These are phyloP conservation scores for Biston betularia DNA, from an alignment of 2,888 invertebrate genomes.

Conservation along the genomic window DNA sequence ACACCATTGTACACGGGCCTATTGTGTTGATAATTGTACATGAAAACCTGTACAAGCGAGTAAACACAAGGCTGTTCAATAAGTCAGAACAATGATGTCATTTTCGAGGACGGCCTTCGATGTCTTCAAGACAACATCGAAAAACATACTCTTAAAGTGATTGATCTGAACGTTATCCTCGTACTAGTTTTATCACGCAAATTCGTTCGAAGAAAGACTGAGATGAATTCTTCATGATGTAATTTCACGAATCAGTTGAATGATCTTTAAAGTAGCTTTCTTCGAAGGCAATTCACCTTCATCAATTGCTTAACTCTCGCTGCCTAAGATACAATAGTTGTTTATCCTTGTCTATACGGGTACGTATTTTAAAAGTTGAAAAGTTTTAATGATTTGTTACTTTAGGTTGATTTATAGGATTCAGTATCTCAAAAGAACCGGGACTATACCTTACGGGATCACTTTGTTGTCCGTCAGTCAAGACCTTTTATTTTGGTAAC, in stretches of 20 bases:
- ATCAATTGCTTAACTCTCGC: background rate
- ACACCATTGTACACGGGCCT: background rate
- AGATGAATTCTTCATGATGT: background rate
- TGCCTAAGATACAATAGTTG: too few species aligned
- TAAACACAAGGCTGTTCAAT: background rate
- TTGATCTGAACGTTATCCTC: slow-evolving; percentile 14
- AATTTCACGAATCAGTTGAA: background rate
- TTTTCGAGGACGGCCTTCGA: slow-evolving; percentile 12
- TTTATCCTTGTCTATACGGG: too few species aligned
- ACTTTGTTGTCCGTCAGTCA: too few species aligned
- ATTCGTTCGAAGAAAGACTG: background rate
- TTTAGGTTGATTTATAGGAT: too few species aligned
- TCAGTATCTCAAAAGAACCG: too few species aligned
- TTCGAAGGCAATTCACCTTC: background rate
- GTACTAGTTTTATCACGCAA: slow-evolving; percentile 7
- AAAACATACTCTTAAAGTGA: slow-evolving; percentile 6
- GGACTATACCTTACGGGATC: too few species aligned
- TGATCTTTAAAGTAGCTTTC: slow-evolving; percentile 5
- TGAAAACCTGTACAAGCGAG: background rate
- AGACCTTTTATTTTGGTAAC: too few species aligned
- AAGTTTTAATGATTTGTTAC: background rate
- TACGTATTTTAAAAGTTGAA: background rate
- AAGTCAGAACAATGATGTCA: slow-evolving; percentile 11
- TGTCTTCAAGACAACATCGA: slow-evolving; percentile 6
- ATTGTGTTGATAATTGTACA: background rate